Percentiles rank a stretch among this genome's conserved stretches.
Evolutionary conservation across 2,113 vertebrate species (phyloP).

Genomic region (Sialia sialis): DNA sequence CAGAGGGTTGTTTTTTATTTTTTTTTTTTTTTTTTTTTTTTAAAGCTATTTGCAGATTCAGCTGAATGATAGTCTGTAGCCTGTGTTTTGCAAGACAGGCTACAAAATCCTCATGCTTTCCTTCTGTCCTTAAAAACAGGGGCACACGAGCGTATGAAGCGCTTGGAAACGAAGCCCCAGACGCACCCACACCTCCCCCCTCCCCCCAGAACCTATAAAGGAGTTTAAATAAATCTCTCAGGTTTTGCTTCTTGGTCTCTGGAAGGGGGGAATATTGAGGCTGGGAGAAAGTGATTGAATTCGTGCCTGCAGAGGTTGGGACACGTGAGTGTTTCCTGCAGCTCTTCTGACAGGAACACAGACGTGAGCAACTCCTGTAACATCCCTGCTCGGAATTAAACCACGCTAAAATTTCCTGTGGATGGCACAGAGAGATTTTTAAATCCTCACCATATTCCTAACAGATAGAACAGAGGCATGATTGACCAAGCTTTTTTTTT

Average conservation of each 20-base stretch:
- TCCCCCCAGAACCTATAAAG: background rate
- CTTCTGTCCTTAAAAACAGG: background rate
- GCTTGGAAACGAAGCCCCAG: background rate
- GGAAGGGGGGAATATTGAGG: constrained; percentile 24
- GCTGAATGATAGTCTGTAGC: constrained; percentile 54
- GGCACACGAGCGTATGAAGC: background rate
- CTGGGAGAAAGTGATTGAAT: constrained; percentile 58
- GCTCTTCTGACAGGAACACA: constrained; percentile 49
- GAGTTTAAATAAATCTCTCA: background rate
- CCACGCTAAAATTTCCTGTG: constrained; percentile 47
- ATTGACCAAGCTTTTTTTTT: constrained; percentile 76
- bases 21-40: background rate
- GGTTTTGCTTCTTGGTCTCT: constrained; percentile 36
- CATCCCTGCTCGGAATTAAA: constrained; percentile 48
- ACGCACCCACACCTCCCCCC: background rate
- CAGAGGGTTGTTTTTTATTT: background rate
- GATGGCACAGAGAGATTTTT: constrained; percentile 53
- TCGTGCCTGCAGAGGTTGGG: constrained; percentile 39
- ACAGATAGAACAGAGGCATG: constrained; percentile 78
- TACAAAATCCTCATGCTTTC: background rate
- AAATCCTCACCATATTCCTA: constrained; percentile 71
- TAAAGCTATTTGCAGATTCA: background rate
- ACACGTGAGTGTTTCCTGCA: constrained; percentile 49
- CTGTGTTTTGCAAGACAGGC: constrained; percentile 15
- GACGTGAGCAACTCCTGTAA: constrained; percentile 48